Percentiles rank a stretch among this genome's conserved stretches.
phyloP scores from a whole-genome alignment of 2,797 vertebrate genomes.

The Parauchenoglanis punctatus region DNA sequence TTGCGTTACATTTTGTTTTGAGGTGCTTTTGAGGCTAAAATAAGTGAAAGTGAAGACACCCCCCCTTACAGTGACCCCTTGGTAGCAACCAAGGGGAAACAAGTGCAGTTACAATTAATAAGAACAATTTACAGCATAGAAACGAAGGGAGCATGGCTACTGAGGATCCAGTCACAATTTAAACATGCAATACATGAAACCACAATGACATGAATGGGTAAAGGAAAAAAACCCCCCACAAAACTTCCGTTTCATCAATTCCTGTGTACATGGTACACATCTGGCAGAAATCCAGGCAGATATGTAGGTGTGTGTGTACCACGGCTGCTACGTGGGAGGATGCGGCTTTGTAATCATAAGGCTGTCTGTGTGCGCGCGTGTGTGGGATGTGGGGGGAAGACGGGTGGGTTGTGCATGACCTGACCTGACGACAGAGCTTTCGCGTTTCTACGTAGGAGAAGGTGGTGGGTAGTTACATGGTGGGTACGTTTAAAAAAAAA shows the following conservation, averaged over 20 bases:
- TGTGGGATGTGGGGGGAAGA: slow-evolving; percentile 46
- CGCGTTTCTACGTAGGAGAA: slow-evolving; percentile 12
- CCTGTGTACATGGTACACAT: slow-evolving; percentile 79
- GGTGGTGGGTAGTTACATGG: slow-evolving; percentile 38
- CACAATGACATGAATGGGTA: slow-evolving; percentile 72
- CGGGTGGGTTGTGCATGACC: slow-evolving; percentile 31
- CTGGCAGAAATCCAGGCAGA: slow-evolving; percentile 61
- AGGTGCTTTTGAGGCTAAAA: slow-evolving; percentile 71
- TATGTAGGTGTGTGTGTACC: slow-evolving; percentile 38
- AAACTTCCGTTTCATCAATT: slow-evolving; percentile 72
- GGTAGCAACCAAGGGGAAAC: neutral
- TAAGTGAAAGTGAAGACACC: slow-evolving; percentile 7
- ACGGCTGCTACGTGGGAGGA: slow-evolving; percentile 10
- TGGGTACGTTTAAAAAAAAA: neutral
- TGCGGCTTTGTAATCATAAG: slow-evolving; percentile 27
- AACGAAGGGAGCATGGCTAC: slow-evolving; percentile 70
- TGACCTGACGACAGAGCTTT: slow-evolving; percentile 28
- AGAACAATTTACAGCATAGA: slow-evolving; percentile 69
- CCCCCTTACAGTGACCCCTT: slow-evolving; percentile 30
- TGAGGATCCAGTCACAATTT: slow-evolving; percentile 73
- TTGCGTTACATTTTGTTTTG: slow-evolving; percentile 59
- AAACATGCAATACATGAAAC: slow-evolving; percentile 75
- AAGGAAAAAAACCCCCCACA: slow-evolving; percentile 54
- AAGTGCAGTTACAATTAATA: slow-evolving; percentile 68
- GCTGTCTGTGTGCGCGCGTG: slow-evolving; percentile 10